A percentile compares a stretch with the other conserved stretches of the same genome.
These are phyloP conservation scores for Pyrgilauda ruficollis DNA, from an alignment of 2,113 vertebrate genomes.

Conservation along the genomic window DNA sequence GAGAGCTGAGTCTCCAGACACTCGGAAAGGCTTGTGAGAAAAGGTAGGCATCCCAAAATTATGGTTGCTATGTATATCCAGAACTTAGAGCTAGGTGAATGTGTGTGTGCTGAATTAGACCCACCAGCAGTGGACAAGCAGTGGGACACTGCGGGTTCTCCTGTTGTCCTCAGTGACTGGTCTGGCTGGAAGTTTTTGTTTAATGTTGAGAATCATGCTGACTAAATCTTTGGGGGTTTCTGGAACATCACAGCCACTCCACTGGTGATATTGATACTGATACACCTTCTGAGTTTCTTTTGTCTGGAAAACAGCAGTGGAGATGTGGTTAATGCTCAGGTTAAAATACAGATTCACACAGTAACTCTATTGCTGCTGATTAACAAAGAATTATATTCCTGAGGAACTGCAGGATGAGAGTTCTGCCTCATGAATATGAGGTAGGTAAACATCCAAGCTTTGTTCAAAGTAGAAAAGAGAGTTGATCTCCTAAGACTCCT, in stretches of 20 bases:
- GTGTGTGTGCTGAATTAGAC: neutral
- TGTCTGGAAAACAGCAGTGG: constrained; percentile 72
- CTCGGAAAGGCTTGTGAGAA: neutral
- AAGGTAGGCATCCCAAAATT: neutral
- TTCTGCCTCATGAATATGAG: neutral
- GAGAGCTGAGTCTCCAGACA: neutral
- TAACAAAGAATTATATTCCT: neutral
- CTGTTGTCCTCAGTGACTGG: constrained; percentile 22
- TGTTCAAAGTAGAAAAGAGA: neutral
- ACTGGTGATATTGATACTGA: constrained; percentile 87
- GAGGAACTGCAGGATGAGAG: neutral
- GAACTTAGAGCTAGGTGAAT: neutral
- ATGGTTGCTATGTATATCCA: neutral
- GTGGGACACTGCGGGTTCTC: constrained; percentile 32
- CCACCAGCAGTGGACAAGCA: constrained; percentile 89
- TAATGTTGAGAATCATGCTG: constrained; percentile 80
- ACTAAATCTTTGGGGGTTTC: constrained; percentile 77
- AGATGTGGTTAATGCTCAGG: neutral
- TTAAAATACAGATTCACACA: neutral
- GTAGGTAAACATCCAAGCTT: neutral
- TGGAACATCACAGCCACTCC: constrained; percentile 78
- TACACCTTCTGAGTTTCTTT: constrained; percentile 81
- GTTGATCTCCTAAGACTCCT: neutral
- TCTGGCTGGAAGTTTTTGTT: constrained; percentile 63
- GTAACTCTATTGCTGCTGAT: neutral